Base-by-base conservation (phyloP, 92 coral and sea anemone genomes). In the Epizoanthus illoricatus region DNA sequence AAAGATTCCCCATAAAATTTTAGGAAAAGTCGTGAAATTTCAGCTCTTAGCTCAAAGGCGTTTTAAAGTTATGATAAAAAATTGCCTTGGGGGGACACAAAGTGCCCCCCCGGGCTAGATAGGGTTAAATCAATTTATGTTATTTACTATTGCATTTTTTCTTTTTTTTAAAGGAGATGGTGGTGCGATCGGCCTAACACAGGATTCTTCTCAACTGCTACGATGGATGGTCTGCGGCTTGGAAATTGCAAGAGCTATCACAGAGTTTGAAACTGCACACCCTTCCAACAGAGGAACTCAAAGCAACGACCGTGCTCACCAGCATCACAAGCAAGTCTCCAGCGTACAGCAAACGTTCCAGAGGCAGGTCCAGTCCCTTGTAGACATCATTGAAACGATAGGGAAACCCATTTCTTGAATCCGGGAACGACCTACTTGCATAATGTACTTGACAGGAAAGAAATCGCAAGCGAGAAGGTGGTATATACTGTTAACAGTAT, bases 161-260 rank as follows among this genome's bases (percentile, higher is more conserved):
- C 39, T 5, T 33, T n/a, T 80, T 58, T 7, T 80, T 80, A 65
- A 28, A 64, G 84, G 84, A 79, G 84, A 79, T 79, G 84, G 76
- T 33, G 76, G 84, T 40, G 84, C 84, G 4, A 74, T 80, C 6
- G 80, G 62, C 18, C 47, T 82, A 21, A 83, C 86, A 71, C 82
- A 81, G 67, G 67, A 57, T 57, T 74, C 86, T 5, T 4, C 90
- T 40, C 83, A 81, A 39, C 62, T 84, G 10, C 71, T 78, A 2
- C 61, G 87, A 56, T 87, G 90, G 84, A 87, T 87, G 90, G 72
- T 82, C 12, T 63, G 55, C 4, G 86, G 90, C 13, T 87, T 87
- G 4, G 84, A 87, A 49, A 58, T 86, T 1, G 89, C 89, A 9
- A 72, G 75, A 11, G 20, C 33, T 33, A 61, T 86, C 36, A 17